These are phyloP conservation scores for Oxycera nigricornis DNA, from an alignment of 2,888 invertebrate species.

Conservation along the genomic window DNA sequence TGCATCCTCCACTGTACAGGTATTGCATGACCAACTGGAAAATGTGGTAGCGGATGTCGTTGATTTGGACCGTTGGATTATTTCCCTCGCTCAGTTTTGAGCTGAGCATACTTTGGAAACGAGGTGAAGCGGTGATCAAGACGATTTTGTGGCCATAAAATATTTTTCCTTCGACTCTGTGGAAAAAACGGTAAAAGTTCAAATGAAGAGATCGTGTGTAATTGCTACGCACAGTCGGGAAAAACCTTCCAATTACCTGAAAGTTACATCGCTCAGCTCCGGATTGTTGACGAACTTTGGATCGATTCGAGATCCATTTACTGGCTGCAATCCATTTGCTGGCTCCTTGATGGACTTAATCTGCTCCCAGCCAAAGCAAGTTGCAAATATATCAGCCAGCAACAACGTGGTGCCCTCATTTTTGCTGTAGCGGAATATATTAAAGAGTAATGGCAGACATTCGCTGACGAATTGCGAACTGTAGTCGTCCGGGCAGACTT, in stretches of 20 bases:
- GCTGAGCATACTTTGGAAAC: constrained; percentile 85
- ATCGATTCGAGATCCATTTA: constrained; percentile 80
- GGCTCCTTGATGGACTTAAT: constrained; percentile 79
- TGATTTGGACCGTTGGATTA: constrained; percentile 87
- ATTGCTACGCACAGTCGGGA: no score
- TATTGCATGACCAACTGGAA: constrained; percentile 95
- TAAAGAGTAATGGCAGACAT: constrained; percentile 86
- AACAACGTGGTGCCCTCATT: constrained; percentile 88
- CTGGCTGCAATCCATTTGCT: constrained; percentile 68
- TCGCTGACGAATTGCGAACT: constrained; percentile 89
- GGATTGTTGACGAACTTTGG: constrained; percentile 94
- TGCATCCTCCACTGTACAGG: constrained; percentile 87
- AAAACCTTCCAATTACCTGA: constrained; percentile 64
- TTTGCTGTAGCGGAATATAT: constrained; percentile 90
- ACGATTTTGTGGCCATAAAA: constrained; percentile 96
- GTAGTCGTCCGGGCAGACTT: constrained; percentile 90
- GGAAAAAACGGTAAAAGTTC: no score
- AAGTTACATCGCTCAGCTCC: constrained; percentile 89
- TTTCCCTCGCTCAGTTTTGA: constrained; percentile 76
- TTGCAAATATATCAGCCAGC: constrained; percentile 87
- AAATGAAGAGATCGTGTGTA: no score
- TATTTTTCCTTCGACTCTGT: constrained; percentile 83
- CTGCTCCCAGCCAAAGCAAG: constrained; percentile 86
- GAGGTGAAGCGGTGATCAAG: constrained; percentile 85
- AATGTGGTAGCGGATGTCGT: constrained; percentile 90